A percentile compares a stretch with the other conserved stretches of the same genome.
Conservation (phyloP, 2,113 vertebrate species). For the Pterocles orientalis region DNA sequence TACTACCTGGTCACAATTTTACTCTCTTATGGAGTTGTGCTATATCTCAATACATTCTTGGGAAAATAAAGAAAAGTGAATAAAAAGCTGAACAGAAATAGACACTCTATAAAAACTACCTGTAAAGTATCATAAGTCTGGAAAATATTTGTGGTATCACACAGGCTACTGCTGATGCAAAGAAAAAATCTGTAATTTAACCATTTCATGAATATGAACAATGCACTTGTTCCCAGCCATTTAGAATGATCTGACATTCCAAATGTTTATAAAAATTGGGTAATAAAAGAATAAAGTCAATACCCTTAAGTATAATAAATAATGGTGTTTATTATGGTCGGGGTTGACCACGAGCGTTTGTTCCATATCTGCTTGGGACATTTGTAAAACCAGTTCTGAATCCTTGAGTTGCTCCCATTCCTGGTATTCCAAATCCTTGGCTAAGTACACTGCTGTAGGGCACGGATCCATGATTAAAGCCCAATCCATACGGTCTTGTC, state of each 20-base stretch:
- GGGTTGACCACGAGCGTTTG: conserved; percentile 77
- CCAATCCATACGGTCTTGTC: conserved; percentile 82
- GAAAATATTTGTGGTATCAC: conserved; percentile 45
- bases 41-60: background rate
- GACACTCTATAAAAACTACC: conserved; percentile 52
- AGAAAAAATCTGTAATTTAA: conserved; percentile 23
- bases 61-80: conserved; percentile 12
- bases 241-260: conserved; percentile 70
- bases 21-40: background rate
- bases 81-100: conserved; percentile 52
- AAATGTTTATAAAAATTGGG: conserved; percentile 63
- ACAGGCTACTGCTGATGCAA: conserved; percentile 22
- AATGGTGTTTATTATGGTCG: conserved; percentile 76
- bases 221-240: conserved; percentile 61
- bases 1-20: background rate
- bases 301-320: conserved; percentile 73
- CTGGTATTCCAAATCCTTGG: conserved; percentile 76
- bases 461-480: conserved; percentile 78
- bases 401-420: conserved; percentile 77
- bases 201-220: conserved; percentile 61
- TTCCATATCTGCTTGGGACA: conserved; percentile 79
- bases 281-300: conserved; percentile 70
- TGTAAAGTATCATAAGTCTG: conserved; percentile 9
- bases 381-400: conserved; percentile 85
- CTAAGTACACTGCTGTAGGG: conserved; percentile 76